phyloP scores from a whole-genome alignment of 2,113 vertebrate genomes.

The Nothoprocta pentlandii region DNA sequence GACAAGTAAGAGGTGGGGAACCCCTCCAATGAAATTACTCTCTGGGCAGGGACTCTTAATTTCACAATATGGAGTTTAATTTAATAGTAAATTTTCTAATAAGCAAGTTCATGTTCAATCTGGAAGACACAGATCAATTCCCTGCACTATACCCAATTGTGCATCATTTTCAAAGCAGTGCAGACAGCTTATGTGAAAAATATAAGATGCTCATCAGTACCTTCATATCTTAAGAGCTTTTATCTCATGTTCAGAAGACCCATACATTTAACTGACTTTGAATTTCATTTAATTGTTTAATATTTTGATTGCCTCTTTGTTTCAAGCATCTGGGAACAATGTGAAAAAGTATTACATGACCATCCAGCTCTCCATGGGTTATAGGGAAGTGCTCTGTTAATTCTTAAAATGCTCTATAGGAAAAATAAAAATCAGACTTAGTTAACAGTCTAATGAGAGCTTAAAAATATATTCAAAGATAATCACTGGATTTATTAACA shows the following conservation, averaged over 20 bases:
- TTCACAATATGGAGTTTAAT: not conserved
- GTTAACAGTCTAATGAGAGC: not conserved
- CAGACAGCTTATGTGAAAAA: not conserved
- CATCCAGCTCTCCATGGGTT: not conserved
- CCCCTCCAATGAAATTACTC: not conserved
- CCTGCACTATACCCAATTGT: not conserved
- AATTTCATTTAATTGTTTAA: not conserved
- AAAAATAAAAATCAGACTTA: not conserved
- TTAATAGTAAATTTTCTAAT: not conserved
- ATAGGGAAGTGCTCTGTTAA: not conserved
- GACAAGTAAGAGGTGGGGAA: not conserved
- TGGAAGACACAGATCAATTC: not conserved
- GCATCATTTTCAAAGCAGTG: not conserved
- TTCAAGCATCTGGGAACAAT: not conserved
- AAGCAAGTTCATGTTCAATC: not conserved
- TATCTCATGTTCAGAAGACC: not conserved
- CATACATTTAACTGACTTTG: not conserved
- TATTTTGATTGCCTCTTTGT: slow-evolving; percentile 6
- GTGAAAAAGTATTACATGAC: not conserved
- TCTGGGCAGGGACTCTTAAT: not conserved
- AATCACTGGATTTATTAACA: not conserved
- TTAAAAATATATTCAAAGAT: not conserved
- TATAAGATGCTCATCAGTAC: not conserved
- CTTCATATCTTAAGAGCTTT: not conserved
- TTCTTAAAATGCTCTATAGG: not conserved